Conservation (phyloP, 2,113 vertebrate species). For the Ceyx cyanopectus region DNA sequence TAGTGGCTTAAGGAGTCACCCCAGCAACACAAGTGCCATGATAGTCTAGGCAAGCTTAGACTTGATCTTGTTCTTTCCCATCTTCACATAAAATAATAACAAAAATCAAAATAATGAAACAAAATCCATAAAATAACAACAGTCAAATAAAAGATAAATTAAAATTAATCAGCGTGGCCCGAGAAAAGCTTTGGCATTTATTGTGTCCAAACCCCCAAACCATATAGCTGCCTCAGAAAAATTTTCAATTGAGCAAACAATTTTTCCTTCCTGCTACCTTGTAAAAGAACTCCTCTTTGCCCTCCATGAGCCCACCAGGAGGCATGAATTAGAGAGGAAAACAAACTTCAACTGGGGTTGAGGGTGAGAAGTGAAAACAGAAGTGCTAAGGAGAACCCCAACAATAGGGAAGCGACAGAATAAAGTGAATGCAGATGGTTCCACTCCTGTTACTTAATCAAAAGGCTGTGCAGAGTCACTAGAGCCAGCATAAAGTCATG, state of each 20-base stretch:
- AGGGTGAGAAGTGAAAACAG: slow-evolving; percentile 60
- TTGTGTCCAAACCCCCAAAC: neutral
- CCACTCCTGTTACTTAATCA: slow-evolving; percentile 79
- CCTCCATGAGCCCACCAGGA: neutral
- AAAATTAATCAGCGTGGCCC: neutral
- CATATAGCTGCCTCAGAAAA: neutral
- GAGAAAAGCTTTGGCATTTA: neutral
- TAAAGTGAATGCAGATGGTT: slow-evolving; percentile 77
- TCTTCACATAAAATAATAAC: neutral
- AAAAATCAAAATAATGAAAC: neutral
- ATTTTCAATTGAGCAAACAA: neutral
- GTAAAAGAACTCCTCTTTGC: slow-evolving; percentile 31
- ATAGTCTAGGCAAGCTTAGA: neutral
- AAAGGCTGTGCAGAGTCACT: slow-evolving; percentile 77
- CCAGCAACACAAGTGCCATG: neutral
- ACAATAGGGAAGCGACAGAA: slow-evolving; percentile 61
- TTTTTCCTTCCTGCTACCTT: neutral
- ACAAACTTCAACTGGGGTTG: slow-evolving; percentile 36
- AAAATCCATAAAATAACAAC: neutral
- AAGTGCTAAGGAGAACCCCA: slow-evolving; percentile 39
- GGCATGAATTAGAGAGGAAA: slow-evolving; percentile 55
- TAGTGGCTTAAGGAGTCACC: neutral
- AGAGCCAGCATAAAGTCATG: slow-evolving; percentile 79
- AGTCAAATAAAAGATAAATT: neutral
- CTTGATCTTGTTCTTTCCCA: neutral